phyloP scores from a whole-genome alignment of 2,797 vertebrate species.

The Notolabrus celidotus region DNA sequence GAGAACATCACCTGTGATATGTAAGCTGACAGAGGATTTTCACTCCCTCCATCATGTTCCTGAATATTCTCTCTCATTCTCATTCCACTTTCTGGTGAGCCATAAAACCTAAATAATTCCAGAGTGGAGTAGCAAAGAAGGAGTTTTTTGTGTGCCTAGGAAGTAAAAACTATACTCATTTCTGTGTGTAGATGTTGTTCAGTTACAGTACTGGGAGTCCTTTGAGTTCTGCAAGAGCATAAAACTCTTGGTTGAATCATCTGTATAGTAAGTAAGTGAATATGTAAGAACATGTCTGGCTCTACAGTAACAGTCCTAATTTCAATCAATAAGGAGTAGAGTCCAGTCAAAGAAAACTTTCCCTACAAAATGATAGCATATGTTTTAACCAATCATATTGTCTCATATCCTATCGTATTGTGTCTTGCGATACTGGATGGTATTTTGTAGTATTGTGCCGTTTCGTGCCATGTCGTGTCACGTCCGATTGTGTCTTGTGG shows the following conservation, averaged over 20 bases:
- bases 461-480: background rate
- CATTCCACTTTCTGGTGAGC: slow-evolving; percentile 46
- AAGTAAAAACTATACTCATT: slow-evolving; percentile 26
- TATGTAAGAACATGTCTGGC: slow-evolving; percentile 11
- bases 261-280: slow-evolving; percentile 4
- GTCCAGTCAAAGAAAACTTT: background rate
- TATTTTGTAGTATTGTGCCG: background rate
- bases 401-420: background rate
- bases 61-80: slow-evolving; percentile 31
- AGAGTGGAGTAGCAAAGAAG: slow-evolving; percentile 8
- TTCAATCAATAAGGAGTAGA: background rate
- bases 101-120: slow-evolving; percentile 51
- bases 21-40: slow-evolving; percentile 59
- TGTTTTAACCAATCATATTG: too few relatives aligned
- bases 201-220: background rate
- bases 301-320: slow-evolving; percentile 11
- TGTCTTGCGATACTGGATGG: background rate
- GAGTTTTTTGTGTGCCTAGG: slow-evolving; percentile 2
- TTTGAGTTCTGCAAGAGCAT: background rate
- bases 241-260: slow-evolving; percentile 10
- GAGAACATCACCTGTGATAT: slow-evolving; percentile 66
- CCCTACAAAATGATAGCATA: too few relatives aligned
- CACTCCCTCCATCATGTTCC: slow-evolving; percentile 35
- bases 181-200: slow-evolving; percentile 21
- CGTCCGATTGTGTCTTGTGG: too few relatives aligned